phyloP scores from a whole-genome alignment of 2,113 vertebrate species.

The Dicaeum eximium region DNA sequence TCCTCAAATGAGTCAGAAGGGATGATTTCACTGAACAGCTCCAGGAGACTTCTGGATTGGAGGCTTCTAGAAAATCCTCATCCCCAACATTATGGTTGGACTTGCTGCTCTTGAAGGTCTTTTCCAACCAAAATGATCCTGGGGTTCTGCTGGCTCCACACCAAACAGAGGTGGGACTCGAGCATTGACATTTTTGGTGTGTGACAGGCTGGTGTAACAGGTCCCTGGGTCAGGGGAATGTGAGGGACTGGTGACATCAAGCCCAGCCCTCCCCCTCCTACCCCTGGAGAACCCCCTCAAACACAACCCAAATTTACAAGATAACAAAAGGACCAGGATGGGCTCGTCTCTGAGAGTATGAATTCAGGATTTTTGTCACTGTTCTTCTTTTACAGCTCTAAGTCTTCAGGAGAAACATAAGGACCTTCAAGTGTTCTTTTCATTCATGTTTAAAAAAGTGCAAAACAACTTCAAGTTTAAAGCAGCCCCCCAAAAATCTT shows the following conservation, averaged over 20 bases:
- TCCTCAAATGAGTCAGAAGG: background rate
- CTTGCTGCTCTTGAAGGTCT: background rate
- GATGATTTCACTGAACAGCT: background rate
- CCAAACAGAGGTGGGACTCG: background rate
- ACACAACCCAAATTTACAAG: background rate
- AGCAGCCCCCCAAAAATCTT: background rate
- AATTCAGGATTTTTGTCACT: background rate
- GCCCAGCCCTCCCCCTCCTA: background rate
- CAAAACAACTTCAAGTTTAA: background rate
- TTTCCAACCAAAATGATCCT: background rate
- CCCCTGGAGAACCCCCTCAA: background rate
- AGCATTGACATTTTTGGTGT: background rate
- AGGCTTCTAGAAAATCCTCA: background rate
- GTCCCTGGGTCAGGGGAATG: background rate
- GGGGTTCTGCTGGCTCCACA: background rate
- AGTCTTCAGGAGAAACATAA: background rate
- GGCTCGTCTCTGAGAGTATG: rapidly evolving
- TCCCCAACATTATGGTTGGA: background rate
- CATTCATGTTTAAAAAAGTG: background rate
- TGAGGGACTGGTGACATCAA: background rate
- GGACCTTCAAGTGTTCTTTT: background rate
- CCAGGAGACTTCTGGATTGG: background rate
- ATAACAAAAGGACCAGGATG: background rate
- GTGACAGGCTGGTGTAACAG: background rate
- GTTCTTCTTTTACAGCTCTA: background rate